Percentiles rank a stretch among this genome's conserved stretches.
phyloP scores from a whole-genome alignment of 2,797 vertebrate species.

The Ctenochaetus hawaiiensis region DNA sequence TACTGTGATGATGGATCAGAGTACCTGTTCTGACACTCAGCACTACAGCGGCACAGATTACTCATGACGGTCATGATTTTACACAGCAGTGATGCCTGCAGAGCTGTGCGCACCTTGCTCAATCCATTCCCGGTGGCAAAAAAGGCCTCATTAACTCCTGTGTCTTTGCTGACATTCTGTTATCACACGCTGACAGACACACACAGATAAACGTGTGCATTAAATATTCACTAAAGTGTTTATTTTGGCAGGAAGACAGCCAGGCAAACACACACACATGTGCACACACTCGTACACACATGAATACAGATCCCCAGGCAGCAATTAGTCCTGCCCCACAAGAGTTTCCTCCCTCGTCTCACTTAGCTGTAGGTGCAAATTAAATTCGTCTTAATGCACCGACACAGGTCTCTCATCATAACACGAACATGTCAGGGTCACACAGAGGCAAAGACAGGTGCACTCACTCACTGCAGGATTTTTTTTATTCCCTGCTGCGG shows the following conservation, averaged over 20 bases:
- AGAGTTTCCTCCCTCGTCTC: conserved; percentile 65
- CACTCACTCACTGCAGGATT: conserved; percentile 22
- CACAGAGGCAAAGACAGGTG: conserved; percentile 50
- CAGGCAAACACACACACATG: conserved; percentile 36
- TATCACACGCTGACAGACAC: conserved; percentile 80
- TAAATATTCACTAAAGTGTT: conserved; percentile 82
- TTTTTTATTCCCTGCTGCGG: conserved; percentile 35
- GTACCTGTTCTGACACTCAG: conserved; percentile 31
- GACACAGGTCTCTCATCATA: conserved; percentile 64
- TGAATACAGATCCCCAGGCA: conserved; percentile 69
- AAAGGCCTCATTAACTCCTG: conserved; percentile 77
- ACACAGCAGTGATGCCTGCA: conserved; percentile 49
- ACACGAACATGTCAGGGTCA: conserved; percentile 67
- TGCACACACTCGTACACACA: conserved; percentile 17
- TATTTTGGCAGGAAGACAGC: conserved; percentile 70
- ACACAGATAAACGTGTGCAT: conserved; percentile 76
- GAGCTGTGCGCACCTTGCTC: conserved; percentile 61
- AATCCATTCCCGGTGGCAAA: conserved; percentile 62
- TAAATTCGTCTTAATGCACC: conserved; percentile 77
- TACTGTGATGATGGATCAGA: conserved; percentile 42
- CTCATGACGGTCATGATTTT: conserved; percentile 58
- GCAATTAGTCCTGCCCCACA: conserved; percentile 77
- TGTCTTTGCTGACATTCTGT: conserved; percentile 83
- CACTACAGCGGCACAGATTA: conserved; percentile 46
- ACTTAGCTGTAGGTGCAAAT: conserved; percentile 78